Base-by-base conservation (phyloP, 2,797 vertebrate species). In the Coilia nasus region DNA sequence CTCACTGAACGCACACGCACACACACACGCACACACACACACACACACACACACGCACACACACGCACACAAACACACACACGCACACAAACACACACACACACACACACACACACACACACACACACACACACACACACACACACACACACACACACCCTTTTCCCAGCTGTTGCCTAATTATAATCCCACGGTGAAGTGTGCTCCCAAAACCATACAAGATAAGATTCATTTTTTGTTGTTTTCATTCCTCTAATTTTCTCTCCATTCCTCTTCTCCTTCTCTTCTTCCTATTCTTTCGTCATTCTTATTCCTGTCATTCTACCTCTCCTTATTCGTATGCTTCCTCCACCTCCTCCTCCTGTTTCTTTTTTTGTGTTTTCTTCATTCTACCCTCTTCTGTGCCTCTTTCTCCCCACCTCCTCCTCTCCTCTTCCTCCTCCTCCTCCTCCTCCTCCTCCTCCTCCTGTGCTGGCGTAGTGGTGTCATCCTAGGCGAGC, bases 121-220 rank as follows among this genome's bases (percentile, higher is more conserved):
- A 31, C 64, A 67, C 64, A 71, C 64, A 71, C 54, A 56, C 25
- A 56, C 83, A 75, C 41, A 67, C 62, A 67, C 62, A 67, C 7
- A 28, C 62, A 67, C 28, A 71, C 64, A 28, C 62, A 67, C 23
- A 35, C 64, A 71, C 28, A 71, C 23, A 71, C 14, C 12, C 31
- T 35, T 41, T 11, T 35, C 28, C 67, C 67, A 75, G 67, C 90
- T 86, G 90, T 47, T 82, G 14, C 25, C 44, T 85, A 88, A 89
- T 86, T 88, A 89, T 87, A 82, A 47, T 83, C 87, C 89, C 88
- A 87, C 87, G 91, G 87, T 75, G 67, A 35, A 75, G 28, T 6
- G 15, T 35, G 28, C 6, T 75, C 28, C 67, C 67, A 35, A 75
- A 75, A 71, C 15, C 28, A 71, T 11, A 25, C 15, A 35, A 15